These are phyloP conservation scores for Crotalus tigris DNA, from an alignment of 2,113 vertebrate genomes.

Conservation along the genomic window DNA sequence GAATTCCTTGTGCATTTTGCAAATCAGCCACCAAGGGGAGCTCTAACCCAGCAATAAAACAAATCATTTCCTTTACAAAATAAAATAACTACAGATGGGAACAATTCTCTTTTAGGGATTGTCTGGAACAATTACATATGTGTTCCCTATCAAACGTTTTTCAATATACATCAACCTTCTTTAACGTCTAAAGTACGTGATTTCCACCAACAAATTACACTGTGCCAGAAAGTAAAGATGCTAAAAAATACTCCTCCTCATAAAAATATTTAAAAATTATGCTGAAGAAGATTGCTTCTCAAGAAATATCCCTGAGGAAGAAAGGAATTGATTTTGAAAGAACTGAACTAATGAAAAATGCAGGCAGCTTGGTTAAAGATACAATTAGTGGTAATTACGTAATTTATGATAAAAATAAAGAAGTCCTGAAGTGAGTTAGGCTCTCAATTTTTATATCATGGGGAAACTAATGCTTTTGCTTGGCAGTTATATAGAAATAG, in stretches of 20 bases:
- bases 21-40: slow-evolving; percentile 64
- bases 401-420: background rate
- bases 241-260: background rate
- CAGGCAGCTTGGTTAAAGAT: background rate
- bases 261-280: background rate
- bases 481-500: background rate
- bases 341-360: background rate
- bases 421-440: background rate
- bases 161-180: background rate
- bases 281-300: background rate
- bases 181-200: slow-evolving; percentile 29
- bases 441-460: background rate
- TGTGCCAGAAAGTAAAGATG: background rate
- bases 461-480: background rate
- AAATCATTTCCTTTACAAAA: background rate
- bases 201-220: slow-evolving; percentile 14
- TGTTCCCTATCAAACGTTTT: background rate
- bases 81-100: background rate
- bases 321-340: background rate
- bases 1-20: background rate
- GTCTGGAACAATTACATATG: slow-evolving; percentile 8
- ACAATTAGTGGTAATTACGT: background rate
- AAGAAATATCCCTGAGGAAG: background rate
- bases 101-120: background rate
- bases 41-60: slow-evolving; percentile 65